Evolutionary conservation across 2,797 vertebrate genomes (phyloP).

Genomic region (Alosa sapidissima): DNA sequence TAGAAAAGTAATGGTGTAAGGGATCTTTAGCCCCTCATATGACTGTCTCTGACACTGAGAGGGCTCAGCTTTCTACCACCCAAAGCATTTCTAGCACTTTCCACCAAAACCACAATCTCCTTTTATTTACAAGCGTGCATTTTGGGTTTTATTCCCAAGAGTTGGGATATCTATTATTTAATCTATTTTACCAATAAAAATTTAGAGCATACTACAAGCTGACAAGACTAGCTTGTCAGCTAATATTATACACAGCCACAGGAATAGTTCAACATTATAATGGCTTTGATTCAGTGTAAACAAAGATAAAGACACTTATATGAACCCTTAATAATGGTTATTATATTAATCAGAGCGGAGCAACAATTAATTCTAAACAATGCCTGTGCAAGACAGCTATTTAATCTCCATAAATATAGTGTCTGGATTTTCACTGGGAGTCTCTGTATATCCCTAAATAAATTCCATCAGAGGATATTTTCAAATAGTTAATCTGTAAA

Average conservation of each 20-base stretch:
- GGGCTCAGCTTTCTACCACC: conserved; percentile 15
- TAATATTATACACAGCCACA: neutral
- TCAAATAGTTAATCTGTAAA: conserved; percentile 47
- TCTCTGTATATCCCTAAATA: conserved; percentile 44
- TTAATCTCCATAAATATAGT: conserved; percentile 26
- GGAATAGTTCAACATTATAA: neutral
- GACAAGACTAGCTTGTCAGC: neutral
- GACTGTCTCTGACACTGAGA: conserved; percentile 32
- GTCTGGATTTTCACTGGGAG: conserved; percentile 34
- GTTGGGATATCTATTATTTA: neutral
- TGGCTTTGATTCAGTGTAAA: conserved; percentile 15
- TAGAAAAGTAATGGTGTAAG: conserved; percentile 55
- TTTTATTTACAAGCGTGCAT: neutral
- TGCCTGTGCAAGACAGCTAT: neutral
- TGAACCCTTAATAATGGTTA: conserved; percentile 15
- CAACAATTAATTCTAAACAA: conserved; percentile 20
- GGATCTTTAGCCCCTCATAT: conserved; percentile 45
- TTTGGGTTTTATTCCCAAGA: neutral
- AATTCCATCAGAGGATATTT: conserved; percentile 51
- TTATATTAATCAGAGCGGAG: neutral
- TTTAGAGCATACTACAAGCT: neutral
- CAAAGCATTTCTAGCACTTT: conserved; percentile 10
- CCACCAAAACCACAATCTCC: neutral
- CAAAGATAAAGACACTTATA: conserved; percentile 1
- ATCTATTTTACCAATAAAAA: neutral